phyloP scores from a whole-genome alignment of 2,113 vertebrate species.

The Oophaga pumilio region DNA sequence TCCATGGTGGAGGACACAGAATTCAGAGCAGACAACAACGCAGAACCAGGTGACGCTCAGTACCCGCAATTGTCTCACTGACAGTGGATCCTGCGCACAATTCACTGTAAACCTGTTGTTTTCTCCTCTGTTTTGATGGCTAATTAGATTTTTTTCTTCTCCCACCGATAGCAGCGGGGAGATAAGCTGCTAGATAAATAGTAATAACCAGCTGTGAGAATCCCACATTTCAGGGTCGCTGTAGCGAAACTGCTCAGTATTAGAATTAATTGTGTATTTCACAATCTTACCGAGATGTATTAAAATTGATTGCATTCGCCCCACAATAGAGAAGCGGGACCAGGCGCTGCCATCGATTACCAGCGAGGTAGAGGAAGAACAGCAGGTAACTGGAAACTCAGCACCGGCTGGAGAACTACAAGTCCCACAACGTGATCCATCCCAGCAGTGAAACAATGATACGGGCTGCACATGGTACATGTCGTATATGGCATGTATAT shows the following conservation, averaged over 20 bases:
- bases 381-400: not conserved
- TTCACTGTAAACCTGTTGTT: conserved; percentile 3
- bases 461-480: not conserved
- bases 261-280: conserved; percentile 37
- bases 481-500: not conserved
- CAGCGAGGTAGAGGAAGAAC: not conserved
- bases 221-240: conserved; percentile 17
- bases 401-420: not conserved
- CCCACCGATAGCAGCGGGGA: conserved; percentile 15
- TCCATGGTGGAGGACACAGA: not conserved
- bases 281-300: conserved; percentile 21
- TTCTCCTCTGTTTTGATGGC: conserved; percentile 11
- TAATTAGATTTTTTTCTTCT: conserved; percentile 18
- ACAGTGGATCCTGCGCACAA: not conserved
- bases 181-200: conserved; percentile 40
- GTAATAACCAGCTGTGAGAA: conserved; percentile 32
- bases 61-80: not conserved
- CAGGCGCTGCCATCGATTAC: conserved; percentile 11
- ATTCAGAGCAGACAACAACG: not conserved
- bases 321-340: not conserved
- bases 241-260: conserved; percentile 14
- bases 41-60: not conserved
- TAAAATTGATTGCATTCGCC: conserved; percentile 26
- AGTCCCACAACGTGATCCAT: not conserved
- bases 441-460: not conserved